phyloP scores from a whole-genome alignment of 64 coral and sea anemone species.

The Montipora cactus region DNA sequence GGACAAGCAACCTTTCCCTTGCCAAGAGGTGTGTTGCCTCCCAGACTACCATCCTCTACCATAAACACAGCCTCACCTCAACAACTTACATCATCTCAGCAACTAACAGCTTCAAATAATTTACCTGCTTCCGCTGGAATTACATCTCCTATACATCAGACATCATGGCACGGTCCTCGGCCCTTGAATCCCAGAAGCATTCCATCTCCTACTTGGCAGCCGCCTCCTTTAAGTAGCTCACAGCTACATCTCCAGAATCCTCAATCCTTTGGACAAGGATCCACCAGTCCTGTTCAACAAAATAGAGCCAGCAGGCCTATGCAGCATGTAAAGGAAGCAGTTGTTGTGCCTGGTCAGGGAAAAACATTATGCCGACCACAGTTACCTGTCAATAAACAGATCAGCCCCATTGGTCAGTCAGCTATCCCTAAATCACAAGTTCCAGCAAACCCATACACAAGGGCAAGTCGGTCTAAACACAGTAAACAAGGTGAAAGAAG shows the following conservation, averaged over 20 bases:
- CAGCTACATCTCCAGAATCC: background rate
- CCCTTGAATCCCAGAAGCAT: background rate
- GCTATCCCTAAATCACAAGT: background rate
- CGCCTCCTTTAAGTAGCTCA: background rate
- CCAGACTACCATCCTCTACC: background rate
- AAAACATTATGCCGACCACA: background rate
- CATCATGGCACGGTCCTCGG: background rate
- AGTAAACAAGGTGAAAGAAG: background rate
- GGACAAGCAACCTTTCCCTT: background rate
- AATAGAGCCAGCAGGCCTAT: background rate
- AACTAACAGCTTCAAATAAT: background rate
- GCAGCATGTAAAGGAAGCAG: background rate
- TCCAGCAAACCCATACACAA: background rate
- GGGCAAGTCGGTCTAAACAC: background rate
- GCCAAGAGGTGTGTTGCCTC: background rate
- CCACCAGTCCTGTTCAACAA: background rate
- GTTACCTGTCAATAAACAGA: background rate
- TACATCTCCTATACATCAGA: background rate
- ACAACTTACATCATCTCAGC: background rate
- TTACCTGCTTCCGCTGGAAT: background rate
- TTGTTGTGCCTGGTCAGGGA: background rate
- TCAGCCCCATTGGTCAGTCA: slow-evolving; percentile 5
- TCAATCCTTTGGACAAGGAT: background rate
- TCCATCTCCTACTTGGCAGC: background rate
- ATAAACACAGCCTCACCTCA: background rate